Evolutionary conservation across 2,113 vertebrate species (phyloP).

Genomic region (Hepsetus odoe): DNA sequence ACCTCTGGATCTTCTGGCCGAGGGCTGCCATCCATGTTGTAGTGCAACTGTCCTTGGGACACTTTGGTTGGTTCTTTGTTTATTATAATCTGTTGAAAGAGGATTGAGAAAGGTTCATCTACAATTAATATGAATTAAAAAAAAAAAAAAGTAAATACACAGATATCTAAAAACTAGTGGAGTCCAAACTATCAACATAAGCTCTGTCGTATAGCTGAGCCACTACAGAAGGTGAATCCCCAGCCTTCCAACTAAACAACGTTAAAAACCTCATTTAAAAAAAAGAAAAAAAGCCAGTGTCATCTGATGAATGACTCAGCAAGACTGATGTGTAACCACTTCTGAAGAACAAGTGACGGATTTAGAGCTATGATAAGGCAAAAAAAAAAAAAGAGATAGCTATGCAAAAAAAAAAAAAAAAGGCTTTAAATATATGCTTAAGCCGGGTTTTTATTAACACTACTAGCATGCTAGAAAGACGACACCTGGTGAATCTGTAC

Average conservation of each 20-base stretch:
- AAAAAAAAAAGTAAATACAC: not conserved
- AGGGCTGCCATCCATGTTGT: conserved; percentile 91
- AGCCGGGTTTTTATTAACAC: too few species aligned
- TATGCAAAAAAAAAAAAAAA: not conserved
- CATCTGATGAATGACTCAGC: conserved; percentile 14
- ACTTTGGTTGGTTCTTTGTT: conserved; percentile 82
- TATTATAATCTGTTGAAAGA: conserved; percentile 85
- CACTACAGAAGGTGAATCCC: not conserved
- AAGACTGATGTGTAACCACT: not conserved
- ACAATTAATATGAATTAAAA: not conserved
- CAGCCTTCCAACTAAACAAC: conserved; percentile 11
- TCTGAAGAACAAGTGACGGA: not conserved
- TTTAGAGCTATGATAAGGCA: not conserved
- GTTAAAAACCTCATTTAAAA: not conserved
- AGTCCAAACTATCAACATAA: not conserved
- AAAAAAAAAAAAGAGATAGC: not conserved
- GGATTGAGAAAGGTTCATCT: not conserved
- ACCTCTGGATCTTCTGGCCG: conserved; percentile 75
- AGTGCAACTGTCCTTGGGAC: conserved; percentile 71
- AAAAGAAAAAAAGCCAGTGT: not conserved
- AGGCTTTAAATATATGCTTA: not conserved
- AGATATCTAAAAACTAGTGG: not conserved
- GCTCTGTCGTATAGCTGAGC: not conserved
- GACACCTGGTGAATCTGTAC: conserved; percentile 96
- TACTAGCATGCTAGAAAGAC: not conserved